These are phyloP conservation scores for Drosophila nr. medialis DNA, from an alignment of 2,888 invertebrate genomes.

Conservation along the genomic window DNA sequence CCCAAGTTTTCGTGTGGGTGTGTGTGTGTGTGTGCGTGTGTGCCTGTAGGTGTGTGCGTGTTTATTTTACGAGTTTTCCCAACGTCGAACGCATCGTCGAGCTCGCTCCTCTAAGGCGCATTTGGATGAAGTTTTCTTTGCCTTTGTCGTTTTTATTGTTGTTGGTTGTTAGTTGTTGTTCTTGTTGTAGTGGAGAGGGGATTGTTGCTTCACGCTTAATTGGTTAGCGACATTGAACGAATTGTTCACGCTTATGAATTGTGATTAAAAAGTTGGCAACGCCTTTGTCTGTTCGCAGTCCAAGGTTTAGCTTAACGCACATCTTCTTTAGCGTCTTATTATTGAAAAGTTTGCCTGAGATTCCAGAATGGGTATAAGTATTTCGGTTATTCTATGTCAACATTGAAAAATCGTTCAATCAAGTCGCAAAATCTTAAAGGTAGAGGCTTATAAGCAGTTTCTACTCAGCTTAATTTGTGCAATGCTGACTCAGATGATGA, in stretches of 20 bases:
- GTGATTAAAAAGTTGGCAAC: constrained; percentile 54
- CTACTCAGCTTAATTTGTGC: not conserved
- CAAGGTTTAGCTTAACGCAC: not conserved
- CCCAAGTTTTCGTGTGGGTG: constrained; percentile 36
- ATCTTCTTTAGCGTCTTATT: not conserved
- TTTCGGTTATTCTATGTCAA: not conserved
- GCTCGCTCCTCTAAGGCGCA: constrained; percentile 37
- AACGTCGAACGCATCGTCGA: constrained; percentile 51
- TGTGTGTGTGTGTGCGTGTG: too few species aligned
- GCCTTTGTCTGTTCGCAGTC: constrained; percentile 20
- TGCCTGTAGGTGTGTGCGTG: not conserved
- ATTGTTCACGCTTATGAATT: constrained; percentile 78
- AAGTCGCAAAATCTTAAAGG: too few species aligned
- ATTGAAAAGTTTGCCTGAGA: not conserved
- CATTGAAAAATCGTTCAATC: too few species aligned
- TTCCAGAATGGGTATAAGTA: not conserved
- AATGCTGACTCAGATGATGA: too few species aligned
- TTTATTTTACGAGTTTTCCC: constrained; percentile 27
- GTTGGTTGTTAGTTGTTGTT: constrained; percentile 12
- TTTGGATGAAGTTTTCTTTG: constrained; percentile 54
- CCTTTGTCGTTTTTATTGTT: constrained; percentile 15
- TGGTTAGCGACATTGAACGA: constrained; percentile 66
- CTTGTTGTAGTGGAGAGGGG: constrained; percentile 12
- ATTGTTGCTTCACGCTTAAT: constrained; percentile 68
- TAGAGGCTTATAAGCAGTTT: too few species aligned